These are phyloP conservation scores for Drosophila recens DNA, from an alignment of 2,888 invertebrate genomes.

Conservation along the genomic window DNA sequence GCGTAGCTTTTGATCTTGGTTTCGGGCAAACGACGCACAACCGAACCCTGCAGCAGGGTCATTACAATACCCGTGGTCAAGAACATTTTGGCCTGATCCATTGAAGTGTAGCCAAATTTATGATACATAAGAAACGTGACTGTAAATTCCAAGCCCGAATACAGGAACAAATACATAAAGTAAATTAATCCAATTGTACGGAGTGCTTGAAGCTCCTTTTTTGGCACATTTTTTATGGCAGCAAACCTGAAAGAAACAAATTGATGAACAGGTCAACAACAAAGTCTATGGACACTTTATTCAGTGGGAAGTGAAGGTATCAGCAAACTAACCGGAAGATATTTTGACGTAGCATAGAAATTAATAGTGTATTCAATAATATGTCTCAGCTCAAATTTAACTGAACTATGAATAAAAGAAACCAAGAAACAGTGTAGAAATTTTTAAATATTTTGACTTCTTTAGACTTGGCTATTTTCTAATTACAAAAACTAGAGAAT, in stretches of 20 bases:
- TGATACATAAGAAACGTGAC: constrained; percentile 98
- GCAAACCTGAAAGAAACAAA: constrained; percentile 86
- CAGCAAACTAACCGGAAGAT: too few species aligned
- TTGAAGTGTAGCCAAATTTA: constrained; percentile 94
- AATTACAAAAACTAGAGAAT: too few species aligned
- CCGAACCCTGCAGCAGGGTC: constrained; percentile 95
- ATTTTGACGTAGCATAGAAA: too few species aligned
- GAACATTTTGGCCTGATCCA: constrained; percentile 99
- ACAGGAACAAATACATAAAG: constrained; percentile 96
- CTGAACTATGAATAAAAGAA: too few species aligned
- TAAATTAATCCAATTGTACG: constrained; percentile 91
- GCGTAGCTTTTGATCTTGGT: constrained; percentile 90
- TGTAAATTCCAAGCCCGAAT: constrained; percentile 98
- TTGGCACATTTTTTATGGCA: constrained; percentile 89
- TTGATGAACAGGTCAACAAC: neutral
- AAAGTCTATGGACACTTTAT: neutral
- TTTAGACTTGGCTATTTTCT: too few species aligned
- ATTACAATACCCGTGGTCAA: constrained; percentile 95
- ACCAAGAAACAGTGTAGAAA: too few species aligned
- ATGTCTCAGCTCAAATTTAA: too few species aligned
- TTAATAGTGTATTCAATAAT: too few species aligned
- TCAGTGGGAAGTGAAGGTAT: too few species aligned
- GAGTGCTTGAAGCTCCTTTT: constrained; percentile 88
- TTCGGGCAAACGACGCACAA: constrained; percentile 92
- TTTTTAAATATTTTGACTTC: too few species aligned